phyloP scores from a whole-genome alignment of 2,888 invertebrate genomes.

The Periphyllus acericola region DNA sequence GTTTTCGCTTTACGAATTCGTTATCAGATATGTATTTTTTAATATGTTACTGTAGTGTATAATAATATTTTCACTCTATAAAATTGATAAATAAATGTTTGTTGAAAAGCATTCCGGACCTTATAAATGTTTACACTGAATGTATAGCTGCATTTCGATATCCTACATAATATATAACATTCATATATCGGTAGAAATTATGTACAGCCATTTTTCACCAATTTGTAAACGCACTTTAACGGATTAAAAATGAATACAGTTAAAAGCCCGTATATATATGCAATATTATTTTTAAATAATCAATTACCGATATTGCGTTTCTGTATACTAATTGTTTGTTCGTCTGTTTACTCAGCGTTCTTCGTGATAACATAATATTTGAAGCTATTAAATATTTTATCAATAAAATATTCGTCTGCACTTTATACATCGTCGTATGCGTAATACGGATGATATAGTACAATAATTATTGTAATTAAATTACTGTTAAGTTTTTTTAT shows the following conservation, averaged over 20 bases:
- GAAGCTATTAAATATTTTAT: background rate
- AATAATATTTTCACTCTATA: background rate
- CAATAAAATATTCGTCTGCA: background rate
- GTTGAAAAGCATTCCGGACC: background rate
- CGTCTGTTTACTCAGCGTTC: conserved; percentile 29
- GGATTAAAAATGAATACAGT: conserved; percentile 38
- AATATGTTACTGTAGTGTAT: background rate
- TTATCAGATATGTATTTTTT: background rate
- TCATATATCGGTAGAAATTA: background rate
- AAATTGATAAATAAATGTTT: background rate
- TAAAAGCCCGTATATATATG: background rate
- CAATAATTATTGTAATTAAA: background rate
- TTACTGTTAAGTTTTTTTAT: background rate
- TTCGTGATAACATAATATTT: conserved; percentile 23
- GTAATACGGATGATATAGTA: background rate
- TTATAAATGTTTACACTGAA: background rate
- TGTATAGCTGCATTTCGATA: background rate
- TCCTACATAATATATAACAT: background rate
- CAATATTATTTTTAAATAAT: conserved; percentile 54
- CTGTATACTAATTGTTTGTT: conserved; percentile 20
- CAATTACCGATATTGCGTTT: conserved; percentile 48
- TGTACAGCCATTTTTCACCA: background rate
- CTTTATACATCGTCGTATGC: background rate
- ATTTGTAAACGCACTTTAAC: conserved; percentile 20
- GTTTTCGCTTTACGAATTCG: background rate